A percentile compares a stretch with the other conserved stretches of the same genome.
Conservation (phyloP, 2,113 vertebrate genomes). For the Nicator chloris region DNA sequence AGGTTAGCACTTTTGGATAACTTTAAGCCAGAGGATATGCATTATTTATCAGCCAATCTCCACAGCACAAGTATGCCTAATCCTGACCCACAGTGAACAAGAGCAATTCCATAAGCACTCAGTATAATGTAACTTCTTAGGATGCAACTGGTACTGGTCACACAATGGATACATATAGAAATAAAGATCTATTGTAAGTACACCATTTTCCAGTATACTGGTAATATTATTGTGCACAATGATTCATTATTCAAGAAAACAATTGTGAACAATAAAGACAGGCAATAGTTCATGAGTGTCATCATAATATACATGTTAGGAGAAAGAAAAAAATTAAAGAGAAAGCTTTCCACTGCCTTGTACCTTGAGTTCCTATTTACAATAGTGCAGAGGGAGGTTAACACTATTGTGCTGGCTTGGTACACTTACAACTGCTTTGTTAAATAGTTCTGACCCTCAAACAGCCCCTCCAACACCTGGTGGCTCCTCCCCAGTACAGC, state of each 20-base stretch:
- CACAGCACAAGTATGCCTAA: not conserved
- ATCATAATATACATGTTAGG: not conserved
- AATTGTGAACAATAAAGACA: slow-evolving; percentile 49
- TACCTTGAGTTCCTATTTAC: slow-evolving; percentile 1
- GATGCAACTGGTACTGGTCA: not conserved
- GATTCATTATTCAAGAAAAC: slow-evolving; percentile 48
- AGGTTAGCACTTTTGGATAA: not conserved
- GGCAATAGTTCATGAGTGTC: slow-evolving; percentile 1
- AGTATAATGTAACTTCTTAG: not conserved
- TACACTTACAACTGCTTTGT: not conserved
- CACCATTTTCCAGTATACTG: slow-evolving; percentile 1
- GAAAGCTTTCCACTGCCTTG: slow-evolving; percentile 33
- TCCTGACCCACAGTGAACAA: not conserved
- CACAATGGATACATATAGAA: slow-evolving; percentile 42
- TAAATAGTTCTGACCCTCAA: not conserved
- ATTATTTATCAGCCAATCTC: not conserved
- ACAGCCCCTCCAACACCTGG: not conserved
- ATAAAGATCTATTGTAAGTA: slow-evolving; percentile 32
- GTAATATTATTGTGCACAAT: slow-evolving; percentile 25
- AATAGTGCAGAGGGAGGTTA: not conserved
- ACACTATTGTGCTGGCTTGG: slow-evolving; percentile 16
- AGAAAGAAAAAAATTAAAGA: not conserved
- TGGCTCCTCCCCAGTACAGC: not conserved
- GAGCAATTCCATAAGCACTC: not conserved
- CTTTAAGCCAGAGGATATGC: not conserved